phyloP scores from a whole-genome alignment of 2,888 invertebrate species.

The Lordiphosa fenestrarum region DNA sequence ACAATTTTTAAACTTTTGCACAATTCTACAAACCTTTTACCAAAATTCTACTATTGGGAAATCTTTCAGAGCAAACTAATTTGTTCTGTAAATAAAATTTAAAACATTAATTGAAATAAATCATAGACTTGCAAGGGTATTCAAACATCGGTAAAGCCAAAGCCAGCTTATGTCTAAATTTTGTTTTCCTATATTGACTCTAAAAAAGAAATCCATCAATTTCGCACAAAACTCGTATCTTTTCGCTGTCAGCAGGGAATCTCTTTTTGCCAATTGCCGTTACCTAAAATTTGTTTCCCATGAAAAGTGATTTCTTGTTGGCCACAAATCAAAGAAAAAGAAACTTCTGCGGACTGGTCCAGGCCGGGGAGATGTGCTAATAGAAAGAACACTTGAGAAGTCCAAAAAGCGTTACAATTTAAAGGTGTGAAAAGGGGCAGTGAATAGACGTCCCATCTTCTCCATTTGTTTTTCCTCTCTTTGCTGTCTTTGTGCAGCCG shows the following conservation, averaged over 20 bases:
- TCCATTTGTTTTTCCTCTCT: constrained; percentile 1
- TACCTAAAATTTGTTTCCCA: constrained; percentile 36
- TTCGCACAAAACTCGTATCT: too few species aligned
- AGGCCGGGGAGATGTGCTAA: constrained; percentile 46
- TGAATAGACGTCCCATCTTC: constrained; percentile 10
- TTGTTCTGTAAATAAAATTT: too few species aligned
- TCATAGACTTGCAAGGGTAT: too few species aligned
- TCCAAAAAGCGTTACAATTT: constrained; percentile 60
- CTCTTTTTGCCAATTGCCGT: constrained; percentile 20
- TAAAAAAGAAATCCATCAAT: too few species aligned
- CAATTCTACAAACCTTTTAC: too few species aligned
- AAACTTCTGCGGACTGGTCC: constrained; percentile 24
- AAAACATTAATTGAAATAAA: too few species aligned
- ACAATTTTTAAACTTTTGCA: too few species aligned
- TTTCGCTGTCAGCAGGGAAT: constrained; percentile 25
- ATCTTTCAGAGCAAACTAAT: too few species aligned
- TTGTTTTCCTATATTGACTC: too few species aligned
- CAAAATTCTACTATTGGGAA: too few species aligned
- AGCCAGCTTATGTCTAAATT: too few species aligned
- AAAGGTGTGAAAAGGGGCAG: constrained; percentile 58
- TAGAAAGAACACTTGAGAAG: constrained; percentile 58
- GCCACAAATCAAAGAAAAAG: constrained; percentile 34
- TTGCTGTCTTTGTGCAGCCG: constrained; percentile 13
- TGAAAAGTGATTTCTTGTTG: constrained; percentile 42
- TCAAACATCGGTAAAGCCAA: too few species aligned